Conservation (phyloP, 2,797 vertebrate genomes). For the Melanotaenia trifasciata region DNA sequence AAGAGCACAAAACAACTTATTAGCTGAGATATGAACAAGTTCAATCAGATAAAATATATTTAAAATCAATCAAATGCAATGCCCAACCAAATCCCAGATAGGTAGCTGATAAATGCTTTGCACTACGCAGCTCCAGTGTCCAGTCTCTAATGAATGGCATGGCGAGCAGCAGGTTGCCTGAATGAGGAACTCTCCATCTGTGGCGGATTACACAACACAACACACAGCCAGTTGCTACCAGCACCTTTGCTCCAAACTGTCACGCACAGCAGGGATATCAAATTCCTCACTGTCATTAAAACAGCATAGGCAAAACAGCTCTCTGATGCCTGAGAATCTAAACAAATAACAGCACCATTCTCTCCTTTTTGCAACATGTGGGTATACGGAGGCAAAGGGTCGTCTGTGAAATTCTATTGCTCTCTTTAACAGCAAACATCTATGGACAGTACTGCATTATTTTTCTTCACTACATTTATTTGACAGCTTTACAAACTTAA, state of each 20-base stretch:
- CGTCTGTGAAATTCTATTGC: constrained; percentile 40
- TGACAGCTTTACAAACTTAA: background rate
- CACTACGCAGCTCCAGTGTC: constrained; percentile 11
- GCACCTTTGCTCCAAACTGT: constrained; percentile 61
- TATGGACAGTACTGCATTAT: background rate
- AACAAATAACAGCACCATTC: constrained; percentile 8
- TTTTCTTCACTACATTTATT: too few relatives aligned
- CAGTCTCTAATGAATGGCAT: constrained; percentile 50
- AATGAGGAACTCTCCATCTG: constrained; percentile 62
- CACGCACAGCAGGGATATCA: constrained; percentile 60
- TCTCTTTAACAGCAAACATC: constrained; percentile 21
- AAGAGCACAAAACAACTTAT: background rate
- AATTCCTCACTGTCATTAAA: constrained; percentile 45
- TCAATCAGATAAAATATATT: background rate
- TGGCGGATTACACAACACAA: constrained; percentile 67
- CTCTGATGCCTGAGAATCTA: constrained; percentile 11
- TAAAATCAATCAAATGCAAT: background rate
- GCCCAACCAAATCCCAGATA: background rate
- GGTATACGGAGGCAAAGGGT: constrained; percentile 32
- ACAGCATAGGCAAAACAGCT: constrained; percentile 23
- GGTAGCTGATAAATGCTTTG: background rate
- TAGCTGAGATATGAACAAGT: background rate
- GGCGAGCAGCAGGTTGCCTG: constrained; percentile 36
- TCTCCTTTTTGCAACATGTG: background rate
- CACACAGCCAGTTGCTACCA: constrained; percentile 58